Percentiles rank a stretch among this genome's conserved stretches.
Evolutionary conservation across 2,797 vertebrate genomes (phyloP).

Genomic region (Phylloscopus collybita): DNA sequence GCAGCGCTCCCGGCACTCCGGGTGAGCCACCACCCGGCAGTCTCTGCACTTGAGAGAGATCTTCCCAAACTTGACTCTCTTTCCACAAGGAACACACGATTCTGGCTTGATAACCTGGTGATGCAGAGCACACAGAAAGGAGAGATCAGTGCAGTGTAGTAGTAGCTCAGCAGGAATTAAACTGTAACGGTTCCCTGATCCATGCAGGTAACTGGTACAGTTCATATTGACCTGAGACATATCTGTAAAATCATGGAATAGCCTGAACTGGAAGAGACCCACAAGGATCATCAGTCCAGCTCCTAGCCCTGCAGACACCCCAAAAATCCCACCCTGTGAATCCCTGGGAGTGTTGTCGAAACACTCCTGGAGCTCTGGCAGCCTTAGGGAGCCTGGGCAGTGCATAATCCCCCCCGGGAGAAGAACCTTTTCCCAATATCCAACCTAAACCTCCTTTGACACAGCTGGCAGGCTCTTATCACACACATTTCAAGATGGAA

Average conservation of each 20-base stretch:
- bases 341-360: fast-evolving
- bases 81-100: slow-evolving; percentile 95
- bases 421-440: not conserved
- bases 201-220: fast-evolving
- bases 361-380: not conserved
- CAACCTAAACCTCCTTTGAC: not conserved
- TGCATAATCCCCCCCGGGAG: fast-evolving
- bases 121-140: not conserved
- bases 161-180: not conserved
- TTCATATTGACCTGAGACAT: not conserved
- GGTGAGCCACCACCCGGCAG: slow-evolving; percentile 91
- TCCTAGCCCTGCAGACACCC: not conserved
- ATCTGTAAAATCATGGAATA: not conserved
- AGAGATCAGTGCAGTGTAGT: not conserved
- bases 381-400: not conserved
- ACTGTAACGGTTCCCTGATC: not conserved
- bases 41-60: slow-evolving; percentile 92
- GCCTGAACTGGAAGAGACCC: not conserved
- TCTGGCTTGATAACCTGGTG: slow-evolving; percentile 95
- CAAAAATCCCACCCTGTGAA: not conserved
- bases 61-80: slow-evolving; percentile 97
- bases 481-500: not conserved
- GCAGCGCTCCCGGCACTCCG: slow-evolving; percentile 93
- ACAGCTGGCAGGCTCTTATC: not conserved
- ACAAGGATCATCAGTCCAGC: no score